Evolutionary conservation across 1,140 invertebrate genomes (phyloP).

Genomic region (Drosophila pseudoobscura): DNA sequence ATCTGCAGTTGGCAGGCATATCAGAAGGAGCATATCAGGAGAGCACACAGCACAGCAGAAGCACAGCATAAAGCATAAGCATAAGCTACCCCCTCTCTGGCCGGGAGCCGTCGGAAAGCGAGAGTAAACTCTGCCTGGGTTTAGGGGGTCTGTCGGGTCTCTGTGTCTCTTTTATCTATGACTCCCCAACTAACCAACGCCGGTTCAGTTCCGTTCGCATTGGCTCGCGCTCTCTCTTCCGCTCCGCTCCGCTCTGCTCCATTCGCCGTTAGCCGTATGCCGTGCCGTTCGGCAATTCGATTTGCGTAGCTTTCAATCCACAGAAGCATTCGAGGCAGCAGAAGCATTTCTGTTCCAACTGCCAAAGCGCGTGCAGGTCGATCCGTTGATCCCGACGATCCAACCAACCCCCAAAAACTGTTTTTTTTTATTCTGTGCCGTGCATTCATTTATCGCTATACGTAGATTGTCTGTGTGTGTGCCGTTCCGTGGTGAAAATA

Average conservation of each 20-base stretch:
- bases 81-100: neutral
- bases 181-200: slow-evolving; percentile 19
- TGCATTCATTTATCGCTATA: no score
- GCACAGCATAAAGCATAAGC: neutral
- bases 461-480: neutral
- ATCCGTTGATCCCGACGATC: no score
- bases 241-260: neutral
- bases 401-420: neutral
- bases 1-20: slow-evolving; percentile 56
- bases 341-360: slow-evolving; percentile 55
- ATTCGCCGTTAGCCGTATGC: slow-evolving; percentile 5
- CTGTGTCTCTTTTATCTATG: slow-evolving; percentile 24
- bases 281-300: slow-evolving; percentile 20
- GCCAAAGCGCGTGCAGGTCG: slow-evolving; percentile 38
- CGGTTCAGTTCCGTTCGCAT: slow-evolving; percentile 31
- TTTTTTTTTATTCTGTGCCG: neutral
- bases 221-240: neutral
- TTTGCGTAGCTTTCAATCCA: slow-evolving; percentile 36
- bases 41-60: neutral
- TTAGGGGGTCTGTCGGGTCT: neutral
- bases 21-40: slow-evolving; percentile 13
- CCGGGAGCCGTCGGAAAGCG: slow-evolving; percentile 5
- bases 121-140: slow-evolving; percentile 1
- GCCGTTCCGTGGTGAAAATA: slow-evolving; percentile 4
- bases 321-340: slow-evolving; percentile 21